Conservation (phyloP, 2,797 vertebrate genomes). For the Diceros bicornis region DNA sequence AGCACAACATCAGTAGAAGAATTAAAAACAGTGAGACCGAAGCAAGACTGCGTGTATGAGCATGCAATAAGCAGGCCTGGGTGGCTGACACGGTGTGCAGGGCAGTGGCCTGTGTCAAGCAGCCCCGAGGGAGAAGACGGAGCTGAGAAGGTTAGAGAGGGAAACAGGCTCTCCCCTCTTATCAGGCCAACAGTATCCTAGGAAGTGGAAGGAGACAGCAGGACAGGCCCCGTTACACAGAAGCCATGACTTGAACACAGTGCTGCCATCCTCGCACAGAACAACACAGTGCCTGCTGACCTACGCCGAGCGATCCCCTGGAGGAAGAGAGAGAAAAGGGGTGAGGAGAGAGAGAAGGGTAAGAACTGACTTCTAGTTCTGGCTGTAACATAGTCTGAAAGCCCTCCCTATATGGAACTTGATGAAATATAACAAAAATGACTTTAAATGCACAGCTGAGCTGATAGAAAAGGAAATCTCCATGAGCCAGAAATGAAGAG, state of each 20-base stretch:
- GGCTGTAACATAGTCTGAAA: not conserved
- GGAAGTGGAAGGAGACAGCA: not conserved
- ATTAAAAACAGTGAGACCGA: not conserved
- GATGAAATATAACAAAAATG: not conserved
- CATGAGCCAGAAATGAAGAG: not conserved
- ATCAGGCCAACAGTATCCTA: not conserved
- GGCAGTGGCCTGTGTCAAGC: not conserved
- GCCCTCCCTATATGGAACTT: not conserved
- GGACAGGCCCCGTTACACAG: not conserved
- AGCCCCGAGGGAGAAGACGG: not conserved
- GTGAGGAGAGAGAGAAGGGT: not conserved
- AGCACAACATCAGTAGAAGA: not conserved
- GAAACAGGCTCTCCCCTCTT: not conserved
- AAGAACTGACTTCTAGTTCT: not conserved
- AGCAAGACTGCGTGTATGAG: not conserved
- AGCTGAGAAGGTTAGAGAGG: not conserved
- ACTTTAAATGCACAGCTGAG: not conserved
- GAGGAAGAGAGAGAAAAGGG: not conserved
- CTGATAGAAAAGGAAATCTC: constrained; percentile 15
- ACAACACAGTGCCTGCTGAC: not conserved
- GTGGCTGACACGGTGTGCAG: accelerated
- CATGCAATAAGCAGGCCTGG: not conserved
- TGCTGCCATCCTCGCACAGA: not conserved
- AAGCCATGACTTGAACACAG: not conserved
- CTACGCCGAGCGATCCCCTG: no score